Evolutionary conservation across 2,888 invertebrate species (phyloP).

Genomic region (Eupelmus urozonus): DNA sequence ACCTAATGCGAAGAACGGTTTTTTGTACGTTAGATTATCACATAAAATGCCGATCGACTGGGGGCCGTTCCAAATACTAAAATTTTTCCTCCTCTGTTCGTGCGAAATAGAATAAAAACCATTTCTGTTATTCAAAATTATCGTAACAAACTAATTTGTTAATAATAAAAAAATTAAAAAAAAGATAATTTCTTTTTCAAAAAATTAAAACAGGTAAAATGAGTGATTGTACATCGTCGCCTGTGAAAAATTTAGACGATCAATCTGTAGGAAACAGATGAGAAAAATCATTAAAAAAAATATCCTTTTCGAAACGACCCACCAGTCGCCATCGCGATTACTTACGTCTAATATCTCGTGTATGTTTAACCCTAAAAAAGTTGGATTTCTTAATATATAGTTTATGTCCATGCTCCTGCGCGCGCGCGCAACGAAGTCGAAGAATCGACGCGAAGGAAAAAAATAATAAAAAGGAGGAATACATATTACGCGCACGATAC

Average conservation of each 20-base stretch:
- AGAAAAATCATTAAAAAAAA: background rate
- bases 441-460: constrained; percentile 17
- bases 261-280: background rate
- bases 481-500: background rate
- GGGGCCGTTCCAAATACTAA: constrained; percentile 64
- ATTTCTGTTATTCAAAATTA: background rate
- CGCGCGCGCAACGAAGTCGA: constrained; percentile 14
- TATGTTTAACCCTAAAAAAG: constrained; percentile 42
- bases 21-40: constrained; percentile 76
- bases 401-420: constrained; percentile 19
- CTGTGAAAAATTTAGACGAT: background rate
- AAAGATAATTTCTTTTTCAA: background rate
- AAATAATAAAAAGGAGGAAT: background rate
- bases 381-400: constrained; percentile 4
- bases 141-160: constrained; percentile 17
- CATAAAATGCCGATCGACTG: constrained; percentile 72
- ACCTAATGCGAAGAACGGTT: constrained; percentile 57
- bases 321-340: constrained; percentile 55
- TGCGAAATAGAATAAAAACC: background rate
- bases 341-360: constrained; percentile 50
- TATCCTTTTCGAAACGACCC: constrained; percentile 45
- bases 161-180: background rate
- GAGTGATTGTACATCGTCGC: background rate
- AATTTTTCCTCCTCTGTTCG: constrained; percentile 17
- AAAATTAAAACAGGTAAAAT: constrained; percentile 1